These are phyloP conservation scores for Delia radicum DNA, from an alignment of 1,140 invertebrate genomes.

Conservation along the genomic window DNA sequence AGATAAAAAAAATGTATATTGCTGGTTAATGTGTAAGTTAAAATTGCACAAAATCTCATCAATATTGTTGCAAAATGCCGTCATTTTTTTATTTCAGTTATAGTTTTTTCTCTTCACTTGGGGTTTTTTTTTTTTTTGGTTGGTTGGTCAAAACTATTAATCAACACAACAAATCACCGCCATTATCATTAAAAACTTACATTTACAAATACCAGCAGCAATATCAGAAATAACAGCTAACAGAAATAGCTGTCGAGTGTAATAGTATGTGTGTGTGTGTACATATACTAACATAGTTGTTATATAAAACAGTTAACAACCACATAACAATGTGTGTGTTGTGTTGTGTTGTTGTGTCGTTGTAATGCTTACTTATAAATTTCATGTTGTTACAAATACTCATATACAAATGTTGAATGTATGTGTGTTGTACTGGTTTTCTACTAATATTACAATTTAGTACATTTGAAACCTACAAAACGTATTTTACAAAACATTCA, in stretches of 20 bases:
- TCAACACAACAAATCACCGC: slow-evolving; percentile 20
- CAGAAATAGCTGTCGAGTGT: too few relatives aligned
- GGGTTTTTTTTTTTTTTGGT: not conserved
- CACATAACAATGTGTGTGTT: slow-evolving; percentile 8
- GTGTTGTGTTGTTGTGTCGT: too few relatives aligned
- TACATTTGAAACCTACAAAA: too few relatives aligned
- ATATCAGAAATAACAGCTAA: not conserved
- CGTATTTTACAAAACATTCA: too few relatives aligned
- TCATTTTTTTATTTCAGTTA: not conserved
- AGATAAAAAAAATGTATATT: too few relatives aligned
- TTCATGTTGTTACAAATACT: not conserved
- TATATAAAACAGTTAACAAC: not conserved
- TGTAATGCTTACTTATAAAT: not conserved
- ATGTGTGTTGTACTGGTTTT: too few relatives aligned
- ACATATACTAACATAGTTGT: not conserved
- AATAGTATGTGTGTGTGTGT: too few relatives aligned
- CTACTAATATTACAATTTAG: too few relatives aligned
- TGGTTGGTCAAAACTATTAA: slow-evolving; percentile 19
- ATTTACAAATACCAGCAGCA: slow-evolving; percentile 7
- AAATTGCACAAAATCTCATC: not conserved
- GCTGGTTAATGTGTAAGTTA: too few relatives aligned
- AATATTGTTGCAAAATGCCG: not conserved
- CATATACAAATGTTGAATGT: not conserved
- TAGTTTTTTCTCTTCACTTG: not conserved
- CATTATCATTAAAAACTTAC: slow-evolving; percentile 21